phyloP scores from a whole-genome alignment of 2,888 invertebrate species.

The Zhuqinia jingwanae region DNA sequence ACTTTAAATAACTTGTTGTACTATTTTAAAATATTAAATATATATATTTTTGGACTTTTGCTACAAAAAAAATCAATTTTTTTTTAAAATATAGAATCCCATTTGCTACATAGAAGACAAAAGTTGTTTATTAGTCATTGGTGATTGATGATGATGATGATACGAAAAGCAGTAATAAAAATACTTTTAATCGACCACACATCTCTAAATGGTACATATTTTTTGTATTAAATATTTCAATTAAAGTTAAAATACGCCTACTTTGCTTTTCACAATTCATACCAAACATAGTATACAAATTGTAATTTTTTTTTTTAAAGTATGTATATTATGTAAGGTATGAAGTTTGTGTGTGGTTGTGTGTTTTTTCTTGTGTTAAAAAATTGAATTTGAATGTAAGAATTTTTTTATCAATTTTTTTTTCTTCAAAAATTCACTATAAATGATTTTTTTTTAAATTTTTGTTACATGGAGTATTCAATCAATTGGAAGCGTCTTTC shows the following conservation, averaged over 20 bases:
- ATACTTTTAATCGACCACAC: neutral
- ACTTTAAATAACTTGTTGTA: neutral
- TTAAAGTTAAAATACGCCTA: conserved; percentile 14
- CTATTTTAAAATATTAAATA: conserved; percentile 13
- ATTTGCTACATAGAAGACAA: conserved; percentile 39
- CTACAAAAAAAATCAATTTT: too few relatives aligned
- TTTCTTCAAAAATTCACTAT: conserved; percentile 16
- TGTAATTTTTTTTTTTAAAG: neutral
- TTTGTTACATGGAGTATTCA: conserved; percentile 71
- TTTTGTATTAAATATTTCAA: too few relatives aligned
- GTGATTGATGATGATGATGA: too few relatives aligned
- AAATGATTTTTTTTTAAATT: conserved; percentile 34
- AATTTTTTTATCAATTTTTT: neutral
- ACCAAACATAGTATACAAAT: neutral
- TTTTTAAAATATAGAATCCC: conserved; percentile 22
- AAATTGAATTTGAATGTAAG: neutral
- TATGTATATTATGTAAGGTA: neutral
- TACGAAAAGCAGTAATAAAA: neutral
- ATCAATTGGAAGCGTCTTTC: conserved; percentile 74
- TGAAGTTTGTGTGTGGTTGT: neutral
- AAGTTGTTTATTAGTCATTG: conserved; percentile 25
- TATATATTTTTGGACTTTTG: neutral
- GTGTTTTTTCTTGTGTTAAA: neutral
- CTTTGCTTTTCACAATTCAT: neutral
- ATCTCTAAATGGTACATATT: neutral